These are phyloP conservation scores for Nomada lathburiana DNA, from an alignment of 2,888 invertebrate genomes.

Conservation along the genomic window DNA sequence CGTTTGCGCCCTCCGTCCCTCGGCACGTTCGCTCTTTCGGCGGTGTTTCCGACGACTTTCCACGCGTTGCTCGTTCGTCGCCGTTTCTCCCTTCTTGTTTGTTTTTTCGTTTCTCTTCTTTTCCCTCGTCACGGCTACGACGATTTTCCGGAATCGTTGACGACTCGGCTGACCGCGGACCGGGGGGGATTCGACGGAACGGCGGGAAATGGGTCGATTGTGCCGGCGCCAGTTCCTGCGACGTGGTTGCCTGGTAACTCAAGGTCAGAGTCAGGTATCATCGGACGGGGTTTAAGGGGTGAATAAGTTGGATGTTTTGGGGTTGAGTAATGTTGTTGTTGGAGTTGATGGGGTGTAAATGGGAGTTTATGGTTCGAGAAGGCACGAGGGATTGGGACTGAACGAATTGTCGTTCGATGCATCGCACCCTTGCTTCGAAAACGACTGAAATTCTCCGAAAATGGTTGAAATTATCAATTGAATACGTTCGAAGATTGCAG, in stretches of 20 bases:
- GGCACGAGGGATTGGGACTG: too few relatives aligned
- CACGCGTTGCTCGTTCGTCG: background rate
- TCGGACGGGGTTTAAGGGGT: background rate
- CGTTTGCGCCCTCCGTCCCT: slow-evolving; percentile 15
- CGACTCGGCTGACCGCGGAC: background rate
- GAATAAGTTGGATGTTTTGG: background rate
- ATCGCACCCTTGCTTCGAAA: too few relatives aligned
- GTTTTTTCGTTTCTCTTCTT: background rate
- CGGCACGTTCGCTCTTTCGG: background rate
- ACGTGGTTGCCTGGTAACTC: background rate
- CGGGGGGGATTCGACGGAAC: background rate
- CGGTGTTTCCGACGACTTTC: slow-evolving; percentile 2
- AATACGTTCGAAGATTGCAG: too few relatives aligned
- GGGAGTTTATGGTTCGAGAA: too few relatives aligned
- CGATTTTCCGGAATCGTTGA: slow-evolving; percentile 4
- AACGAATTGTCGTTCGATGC: too few relatives aligned
- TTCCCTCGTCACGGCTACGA: slow-evolving; percentile 12
- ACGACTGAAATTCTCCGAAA: background rate
- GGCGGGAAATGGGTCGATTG: slow-evolving; percentile 1
- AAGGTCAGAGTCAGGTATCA: background rate
- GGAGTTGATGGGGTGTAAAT: too few relatives aligned
- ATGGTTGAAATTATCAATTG: too few relatives aligned
- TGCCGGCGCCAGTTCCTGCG: background rate
- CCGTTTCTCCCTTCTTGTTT: background rate
- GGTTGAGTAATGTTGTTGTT: too few relatives aligned